Base-by-base conservation (phyloP, 2,113 vertebrate genomes). In the Istiophorus platypterus region DNA sequence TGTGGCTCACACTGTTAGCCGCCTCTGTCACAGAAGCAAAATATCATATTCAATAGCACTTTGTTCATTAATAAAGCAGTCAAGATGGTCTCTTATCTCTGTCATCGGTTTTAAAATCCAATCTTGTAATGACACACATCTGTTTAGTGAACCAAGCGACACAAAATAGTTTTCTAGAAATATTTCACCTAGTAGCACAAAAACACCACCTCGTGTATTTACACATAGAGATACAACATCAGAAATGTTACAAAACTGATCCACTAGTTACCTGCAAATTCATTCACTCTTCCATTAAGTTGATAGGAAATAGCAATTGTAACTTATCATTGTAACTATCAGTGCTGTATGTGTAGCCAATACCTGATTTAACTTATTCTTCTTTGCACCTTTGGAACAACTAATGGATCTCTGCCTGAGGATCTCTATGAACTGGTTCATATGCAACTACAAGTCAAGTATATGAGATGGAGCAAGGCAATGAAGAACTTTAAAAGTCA, bases 11-110 rank as follows among this genome's bases (percentile, higher is more conserved):
- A 12, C 2, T 68, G 15, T 67, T 77, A 52, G 26, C 49, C 49
- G 26, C 49, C 49, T 56, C 42, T 34, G 58, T 82, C 72, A 72
- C 45, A 82, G 17, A 56, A 51, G 72, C 27, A 24, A 3, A 68
- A 51, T n/a, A 74, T 49, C 20, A 57, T 62, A 61, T 27, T 51
- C 27, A n/a, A n/a, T n/a, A n/a, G n/a, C 5, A 3, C 34, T 8
- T 45, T 49, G 29, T 72, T 57, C 27, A 3, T 3, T 62, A 20
- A 45, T 29, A 18, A 66, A 68, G 15, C 7, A 24, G 22, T 74
- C 4, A 34, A 7, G 7, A 20, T 5, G 8, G 20, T n/a, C 27
- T 56, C n/a, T 72, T 37, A 34, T 64, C 3, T 11, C 22, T 7
- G n/a, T 17, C 22, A 9, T 0, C 8, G 71, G 45, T 13, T 72